Base-by-base conservation (phyloP, 1,140 invertebrate genomes). In the Lepidurus apus region DNA sequence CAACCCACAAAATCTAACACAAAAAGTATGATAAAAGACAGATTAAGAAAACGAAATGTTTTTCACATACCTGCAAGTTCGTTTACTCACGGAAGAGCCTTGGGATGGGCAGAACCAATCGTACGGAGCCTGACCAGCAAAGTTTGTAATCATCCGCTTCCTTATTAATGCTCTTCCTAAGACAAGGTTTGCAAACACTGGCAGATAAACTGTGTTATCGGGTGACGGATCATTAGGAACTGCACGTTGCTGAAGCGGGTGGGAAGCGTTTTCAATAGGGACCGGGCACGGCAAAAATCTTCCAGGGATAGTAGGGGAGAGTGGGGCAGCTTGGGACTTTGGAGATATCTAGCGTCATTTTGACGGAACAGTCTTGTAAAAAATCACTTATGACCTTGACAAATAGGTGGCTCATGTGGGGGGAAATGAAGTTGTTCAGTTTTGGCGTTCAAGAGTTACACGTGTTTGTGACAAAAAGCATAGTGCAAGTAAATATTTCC, bases 201-300 rank as follows among this genome's bases (percentile, higher is more conserved):
- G 26, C 26, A 34, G 26, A 34, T 1, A 34, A 34, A 34, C 26
- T 34, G 26, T 34, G 26, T 34, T 34, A 34, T 34, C 26, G 26
- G 26, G 26, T 34, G 26, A 34, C 26, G 26, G 26, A 34, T 34
- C 2, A 34, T 34, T 34, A 34, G 26, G 26, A 34, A 34, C 26
- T 34, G 26, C 26, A 34, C 26, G 26, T 3, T 34, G 26, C 1
- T 34, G 26, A 34, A 34, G 26, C 26, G 45, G 45, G 17, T 47
- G 45, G 17, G 45, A 47, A 47, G 45, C 45, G 17, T 47, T 47
- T 17, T 47, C 45, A 47, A 47, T 47, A 17, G 75, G 75, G 42
- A 76, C 21, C 65, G 26, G 77, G 21, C 43, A 45, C 42, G 75
- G 75, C 9, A 76, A 13, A n/a, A 76, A 76, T 43, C 75, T 17